Percentiles rank a stretch among this genome's conserved stretches.
Conservation (phyloP, 2,888 invertebrate species). For the Orchesellides sinensis region DNA sequence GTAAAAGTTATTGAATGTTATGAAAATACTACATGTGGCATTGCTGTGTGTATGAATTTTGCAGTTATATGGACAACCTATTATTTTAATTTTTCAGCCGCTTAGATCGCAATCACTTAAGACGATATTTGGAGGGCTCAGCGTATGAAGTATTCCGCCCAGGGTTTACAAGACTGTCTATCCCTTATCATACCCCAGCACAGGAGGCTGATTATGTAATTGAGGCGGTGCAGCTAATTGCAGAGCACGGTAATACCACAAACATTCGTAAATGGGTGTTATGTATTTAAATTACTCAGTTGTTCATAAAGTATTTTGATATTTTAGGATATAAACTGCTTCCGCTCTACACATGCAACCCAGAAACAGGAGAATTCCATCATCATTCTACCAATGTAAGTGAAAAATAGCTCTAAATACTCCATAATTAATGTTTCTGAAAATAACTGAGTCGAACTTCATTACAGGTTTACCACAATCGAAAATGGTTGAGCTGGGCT, state of each 20-base stretch:
- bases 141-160: conserved; percentile 86
- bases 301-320: not conserved
- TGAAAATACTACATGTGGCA: too few relatives aligned
- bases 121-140: conserved; percentile 79
- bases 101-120: conserved; percentile 79
- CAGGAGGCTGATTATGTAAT: conserved; percentile 88
- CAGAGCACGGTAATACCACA: conserved; percentile 86
- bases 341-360: conserved; percentile 91
- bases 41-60: not conserved
- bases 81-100: conserved; percentile 76
- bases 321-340: conserved; percentile 85
- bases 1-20: too few relatives aligned
- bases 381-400: conserved; percentile 85
- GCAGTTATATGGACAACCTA: not conserved
- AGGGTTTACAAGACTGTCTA: conserved; percentile 89
- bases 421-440: not conserved
- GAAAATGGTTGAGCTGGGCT: conserved; percentile 89
- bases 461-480: conserved; percentile 83
- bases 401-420: not conserved
- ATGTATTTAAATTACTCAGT: too few relatives aligned
- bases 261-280: too few relatives aligned
- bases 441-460: not conserved
- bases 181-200: conserved; percentile 91
- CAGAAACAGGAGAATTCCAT: conserved; percentile 93
- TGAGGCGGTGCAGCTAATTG: conserved; percentile 91